Evolutionary conservation across 2,797 vertebrate genomes (phyloP), one percentile per base, ranked within the genome.

Genomic region (Hippopotamyrus pictus): DNA sequence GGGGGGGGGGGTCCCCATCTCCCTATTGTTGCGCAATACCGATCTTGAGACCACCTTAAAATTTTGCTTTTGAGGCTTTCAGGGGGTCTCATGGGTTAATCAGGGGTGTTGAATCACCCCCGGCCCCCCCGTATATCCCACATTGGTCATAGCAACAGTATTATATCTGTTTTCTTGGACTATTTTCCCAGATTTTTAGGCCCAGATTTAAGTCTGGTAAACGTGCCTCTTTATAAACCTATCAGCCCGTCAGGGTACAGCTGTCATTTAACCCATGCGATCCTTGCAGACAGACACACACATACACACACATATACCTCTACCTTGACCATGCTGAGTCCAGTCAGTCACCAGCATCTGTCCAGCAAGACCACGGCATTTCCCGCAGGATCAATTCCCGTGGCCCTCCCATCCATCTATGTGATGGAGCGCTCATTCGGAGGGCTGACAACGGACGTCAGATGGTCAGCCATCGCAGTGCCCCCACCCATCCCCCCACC

Each of bases 401-500:
- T 41, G 86, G 69, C 73, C 79, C 86, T 90, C 83, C 91, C 89
- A 90, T 90, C 89, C 88, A 88, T 90, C 90, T 90, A 65, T 37
- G 22, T 86, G 90, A 91, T 90, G 89, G 88, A 89, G 73, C 88
- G 69, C 86, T 91, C 91, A 90, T 79, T 44, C 89, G 41, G 84
- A 91, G 87, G 89, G 91, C 89, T 79, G 89, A 92, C 94, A 95
- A 93, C 92, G 90, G 91, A 88, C 87, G 88, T 84, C 82, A 84
- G 82, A 84, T 84, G 82, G 92, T 91, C 91, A 92, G 92, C 91
- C 90, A 11, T 53, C 53, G 48, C 88, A 86, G 46, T 90, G 88
- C 88, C 51, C 90, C 46, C 65, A 19, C 14, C 57, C 57, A n/a
- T 7, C 91, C 69, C 69, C 69, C 73, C 73, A 69, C 73, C 33